Evolutionary conservation across 2,113 vertebrate species (phyloP).

Genomic region (Empidonax traillii): DNA sequence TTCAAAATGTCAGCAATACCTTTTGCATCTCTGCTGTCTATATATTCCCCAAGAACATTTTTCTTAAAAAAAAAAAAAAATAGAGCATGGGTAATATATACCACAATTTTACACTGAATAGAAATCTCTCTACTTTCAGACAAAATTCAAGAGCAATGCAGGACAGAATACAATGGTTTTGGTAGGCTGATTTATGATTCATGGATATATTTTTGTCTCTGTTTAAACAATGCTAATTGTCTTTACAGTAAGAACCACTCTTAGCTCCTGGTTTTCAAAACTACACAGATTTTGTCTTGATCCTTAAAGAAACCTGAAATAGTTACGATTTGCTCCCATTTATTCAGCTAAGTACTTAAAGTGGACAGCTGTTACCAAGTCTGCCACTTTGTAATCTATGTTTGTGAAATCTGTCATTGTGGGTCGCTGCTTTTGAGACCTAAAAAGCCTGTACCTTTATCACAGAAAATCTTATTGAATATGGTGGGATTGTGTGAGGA

Average conservation of each 20-base stretch:
- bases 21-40: conserved; percentile 87
- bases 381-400: neutral
- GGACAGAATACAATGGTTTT: neutral
- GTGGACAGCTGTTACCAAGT: neutral
- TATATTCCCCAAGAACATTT: conserved; percentile 77
- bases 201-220: neutral
- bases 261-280: neutral
- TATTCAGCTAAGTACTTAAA: neutral
- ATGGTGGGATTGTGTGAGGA: fast-evolving
- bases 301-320: neutral
- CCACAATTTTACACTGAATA: neutral
- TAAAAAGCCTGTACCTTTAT: neutral
- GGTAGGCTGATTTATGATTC: neutral
- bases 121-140: neutral
- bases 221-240: neutral
- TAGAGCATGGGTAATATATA: neutral
- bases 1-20: conserved; percentile 82
- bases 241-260: neutral
- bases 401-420: neutral
- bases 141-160: neutral
- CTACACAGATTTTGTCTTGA: neutral
- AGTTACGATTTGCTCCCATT: neutral
- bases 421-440: neutral
- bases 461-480: neutral
- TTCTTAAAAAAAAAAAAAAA: conserved; percentile 60